Conservation (phyloP, 1,140 invertebrate species). For the Leguminivora glycinivorella region DNA sequence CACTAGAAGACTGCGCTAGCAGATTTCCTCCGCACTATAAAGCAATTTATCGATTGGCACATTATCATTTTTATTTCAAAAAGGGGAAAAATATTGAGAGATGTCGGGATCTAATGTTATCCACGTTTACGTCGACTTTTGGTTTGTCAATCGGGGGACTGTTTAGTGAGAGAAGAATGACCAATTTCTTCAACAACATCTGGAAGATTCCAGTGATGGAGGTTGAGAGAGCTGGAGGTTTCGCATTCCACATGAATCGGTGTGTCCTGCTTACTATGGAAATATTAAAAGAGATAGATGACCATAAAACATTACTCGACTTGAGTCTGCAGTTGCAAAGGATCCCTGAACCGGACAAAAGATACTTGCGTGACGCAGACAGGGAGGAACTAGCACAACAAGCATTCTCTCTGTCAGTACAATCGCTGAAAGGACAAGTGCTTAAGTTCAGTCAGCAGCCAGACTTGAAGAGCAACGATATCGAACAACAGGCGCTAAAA, state of each 20-base stretch:
- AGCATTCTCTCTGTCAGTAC: constrained; percentile 84
- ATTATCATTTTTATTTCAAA: constrained; percentile 89
- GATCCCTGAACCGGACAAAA: constrained; percentile 91
- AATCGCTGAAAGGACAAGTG: constrained; percentile 80
- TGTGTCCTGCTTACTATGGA: constrained; percentile 90
- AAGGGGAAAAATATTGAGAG: constrained; percentile 83
- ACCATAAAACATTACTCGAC: constrained; percentile 90
- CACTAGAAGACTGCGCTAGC: constrained; percentile 90
- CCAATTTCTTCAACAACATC: constrained; percentile 95
- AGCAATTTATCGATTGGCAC: constrained; percentile 91
- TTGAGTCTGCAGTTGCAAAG: constrained; percentile 88
- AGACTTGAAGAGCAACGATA: constrained; percentile 66
- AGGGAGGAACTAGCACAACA: constrained; percentile 87
- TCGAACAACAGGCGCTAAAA: constrained; percentile 69
- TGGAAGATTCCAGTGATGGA: constrained; percentile 95
- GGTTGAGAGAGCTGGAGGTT: constrained; percentile 94
- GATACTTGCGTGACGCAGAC: constrained; percentile 90
- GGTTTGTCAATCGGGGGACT: constrained; percentile 87
- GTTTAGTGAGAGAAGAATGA: constrained; percentile 90
- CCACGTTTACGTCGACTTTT: constrained; percentile 82
- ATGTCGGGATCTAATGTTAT: constrained; percentile 86
- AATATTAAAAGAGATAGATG: constrained; percentile 87
- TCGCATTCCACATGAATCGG: constrained; percentile 93
- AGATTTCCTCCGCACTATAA: constrained; percentile 96
- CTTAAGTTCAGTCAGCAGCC: constrained; percentile 70